Base-by-base conservation (phyloP, 2,888 invertebrate genomes). In the Frankliniella intonsa region DNA sequence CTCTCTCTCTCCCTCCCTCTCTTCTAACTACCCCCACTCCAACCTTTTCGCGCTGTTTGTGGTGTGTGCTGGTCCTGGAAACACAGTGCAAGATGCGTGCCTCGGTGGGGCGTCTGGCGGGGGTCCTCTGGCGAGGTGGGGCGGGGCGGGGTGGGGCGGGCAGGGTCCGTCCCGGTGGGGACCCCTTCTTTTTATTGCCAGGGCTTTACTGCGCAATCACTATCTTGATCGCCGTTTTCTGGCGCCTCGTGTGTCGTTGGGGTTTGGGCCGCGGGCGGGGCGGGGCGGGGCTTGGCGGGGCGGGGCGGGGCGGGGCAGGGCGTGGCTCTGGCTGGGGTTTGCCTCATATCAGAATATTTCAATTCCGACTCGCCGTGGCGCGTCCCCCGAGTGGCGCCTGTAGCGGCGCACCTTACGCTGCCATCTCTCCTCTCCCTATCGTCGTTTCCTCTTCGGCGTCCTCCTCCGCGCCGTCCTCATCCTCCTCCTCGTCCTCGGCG, bases 221-320 rank as follows among this genome's bases (percentile, higher is more conserved):
- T 69, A 69, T 69, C 69, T 69, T n/a, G 69, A 69, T 69, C 69
- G 69, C 69, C 69, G 69, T 22, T 69, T 69, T 22, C 69, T 69
- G 69, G 22, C 69, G 69, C 69, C 22, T 22, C 69, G 22, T 69
- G 69, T 69, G 69, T 22, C 38, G 38, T 38, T 38, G 38, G 38
- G 38, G 38, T 38, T 38, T 38, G 38, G 38, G 38, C 38, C 38
- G 38, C 38, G 38, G 38, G 38, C 38, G 38, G 38, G 38, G 38
- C 38, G 38, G 17, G 55, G 17, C 14, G 7, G 55, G 17, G 55
- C 11, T 2, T 1, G 55, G 55, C 14, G 55, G 17, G 17, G 55
- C 55, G 38, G 38, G 38, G 38, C 38, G 38, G 17, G 55, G 17
- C 14, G 7, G 55, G 17, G 55, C 11, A 7, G 17, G 55, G 55